A percentile compares a stretch with the other conserved stretches of the same genome.
Evolutionary conservation across 2,888 invertebrate genomes (phyloP).

Genomic region (Meandrusa payeni): DNA sequence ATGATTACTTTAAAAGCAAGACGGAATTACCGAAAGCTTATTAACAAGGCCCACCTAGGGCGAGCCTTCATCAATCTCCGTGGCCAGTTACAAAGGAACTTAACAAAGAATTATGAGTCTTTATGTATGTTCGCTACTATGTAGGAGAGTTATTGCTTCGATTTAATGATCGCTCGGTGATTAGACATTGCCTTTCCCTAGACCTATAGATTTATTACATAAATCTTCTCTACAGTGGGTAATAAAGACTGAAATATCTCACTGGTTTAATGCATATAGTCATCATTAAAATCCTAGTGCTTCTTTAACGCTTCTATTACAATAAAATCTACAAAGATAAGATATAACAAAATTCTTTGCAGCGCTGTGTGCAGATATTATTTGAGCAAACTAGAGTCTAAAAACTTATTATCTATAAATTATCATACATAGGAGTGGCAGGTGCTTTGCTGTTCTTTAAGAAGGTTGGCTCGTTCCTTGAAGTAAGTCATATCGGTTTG

Average conservation of each 20-base stretch:
- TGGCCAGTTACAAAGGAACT: conserved; percentile 64
- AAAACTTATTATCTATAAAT: too few relatives aligned
- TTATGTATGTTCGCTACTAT: conserved; percentile 71
- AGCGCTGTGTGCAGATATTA: too few relatives aligned
- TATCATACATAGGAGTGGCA: too few relatives aligned
- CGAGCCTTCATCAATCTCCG: conserved; percentile 70
- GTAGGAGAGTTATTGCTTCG: conserved; percentile 71
- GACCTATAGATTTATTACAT: conserved; percentile 65
- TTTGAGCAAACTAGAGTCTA: too few relatives aligned
- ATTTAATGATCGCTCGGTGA: conserved; percentile 71
- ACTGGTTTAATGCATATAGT: conserved; percentile 42
- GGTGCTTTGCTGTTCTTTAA: too few relatives aligned
- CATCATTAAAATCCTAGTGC: conserved; percentile 47
- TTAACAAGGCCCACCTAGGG: conserved; percentile 73
- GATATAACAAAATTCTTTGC: too few relatives aligned
- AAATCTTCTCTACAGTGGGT: conserved; percentile 52
- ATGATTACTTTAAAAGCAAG: conserved; percentile 41
- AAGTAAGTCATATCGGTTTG: too few relatives aligned
- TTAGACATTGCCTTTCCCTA: conserved; percentile 65
- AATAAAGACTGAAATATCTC: conserved; percentile 53
- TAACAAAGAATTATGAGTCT: conserved; percentile 72
- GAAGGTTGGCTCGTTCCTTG: too few relatives aligned
- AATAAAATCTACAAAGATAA: conserved; percentile 3
- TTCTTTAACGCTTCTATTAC: conserved; percentile 37
- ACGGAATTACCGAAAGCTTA: conserved; percentile 61